These are phyloP conservation scores for Tapera naevia DNA, from an alignment of 2,797 vertebrate species.

Conservation along the genomic window DNA sequence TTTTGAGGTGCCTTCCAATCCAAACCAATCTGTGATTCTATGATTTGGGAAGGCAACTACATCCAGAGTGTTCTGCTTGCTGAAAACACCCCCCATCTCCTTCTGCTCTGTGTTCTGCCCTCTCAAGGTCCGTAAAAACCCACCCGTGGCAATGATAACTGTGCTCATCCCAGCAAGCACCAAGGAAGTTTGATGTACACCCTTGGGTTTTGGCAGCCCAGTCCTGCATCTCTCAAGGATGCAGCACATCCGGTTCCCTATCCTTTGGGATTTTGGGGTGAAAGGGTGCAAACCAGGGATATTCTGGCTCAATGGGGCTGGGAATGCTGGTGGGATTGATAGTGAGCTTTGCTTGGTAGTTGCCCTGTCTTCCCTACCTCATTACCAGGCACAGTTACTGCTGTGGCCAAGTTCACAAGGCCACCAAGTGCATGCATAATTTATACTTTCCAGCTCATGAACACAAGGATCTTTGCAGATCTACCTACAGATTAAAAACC, in stretches of 20 bases:
- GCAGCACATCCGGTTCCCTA: background rate
- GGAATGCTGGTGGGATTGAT: accelerated
- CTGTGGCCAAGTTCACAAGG: background rate
- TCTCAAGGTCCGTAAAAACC: background rate
- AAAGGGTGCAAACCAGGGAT: background rate
- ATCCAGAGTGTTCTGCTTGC: background rate
- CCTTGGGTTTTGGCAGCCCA: background rate
- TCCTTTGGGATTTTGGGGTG: background rate
- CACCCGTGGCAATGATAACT: accelerated
- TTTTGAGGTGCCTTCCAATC: no score
- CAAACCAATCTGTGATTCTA: no score
- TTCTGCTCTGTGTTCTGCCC: accelerated
- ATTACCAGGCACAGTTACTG: background rate
- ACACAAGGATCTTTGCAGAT: background rate
- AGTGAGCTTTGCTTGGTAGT: background rate
- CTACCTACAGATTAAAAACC: background rate
- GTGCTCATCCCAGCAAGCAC: accelerated
- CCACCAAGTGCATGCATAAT: background rate
- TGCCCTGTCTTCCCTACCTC: background rate
- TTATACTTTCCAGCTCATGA: background rate
- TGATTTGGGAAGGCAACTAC: background rate
- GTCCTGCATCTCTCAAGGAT: background rate
- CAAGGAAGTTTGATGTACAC: no score
- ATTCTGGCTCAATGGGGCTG: accelerated
- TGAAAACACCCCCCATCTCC: background rate